Conservation (phyloP, 2,113 vertebrate genomes). For the Bungarus multicinctus region DNA sequence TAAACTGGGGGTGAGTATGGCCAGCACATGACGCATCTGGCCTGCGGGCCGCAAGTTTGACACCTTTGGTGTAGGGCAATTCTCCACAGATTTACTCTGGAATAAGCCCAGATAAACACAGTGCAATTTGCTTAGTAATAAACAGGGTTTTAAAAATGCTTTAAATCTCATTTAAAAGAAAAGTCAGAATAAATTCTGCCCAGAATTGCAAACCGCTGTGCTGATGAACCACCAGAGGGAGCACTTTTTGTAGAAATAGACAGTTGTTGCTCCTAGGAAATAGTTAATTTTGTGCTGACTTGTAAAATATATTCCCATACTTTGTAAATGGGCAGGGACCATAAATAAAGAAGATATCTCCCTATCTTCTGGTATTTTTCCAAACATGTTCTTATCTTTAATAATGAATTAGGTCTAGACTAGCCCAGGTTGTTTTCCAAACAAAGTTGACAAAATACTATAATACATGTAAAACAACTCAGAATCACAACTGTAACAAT, state of each 20-base stretch:
- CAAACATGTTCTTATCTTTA: slow-evolving; percentile 23
- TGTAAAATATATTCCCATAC: not conserved
- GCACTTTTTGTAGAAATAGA: not conserved
- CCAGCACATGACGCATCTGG: too few species aligned
- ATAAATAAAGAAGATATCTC: slow-evolving; percentile 2
- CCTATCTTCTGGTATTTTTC: not conserved
- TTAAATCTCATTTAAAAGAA: slow-evolving; percentile 27
- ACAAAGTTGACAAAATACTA: slow-evolving; percentile 1
- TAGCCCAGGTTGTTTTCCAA: not conserved
- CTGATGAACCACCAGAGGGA: not conserved
- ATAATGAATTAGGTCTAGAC: slow-evolving; percentile 17
- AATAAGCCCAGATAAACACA: slow-evolving; percentile 7
- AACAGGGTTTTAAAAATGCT: not conserved
- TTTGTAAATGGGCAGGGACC: not conserved
- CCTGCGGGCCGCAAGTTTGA: too few species aligned
- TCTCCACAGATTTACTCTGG: not conserved
- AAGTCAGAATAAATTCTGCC: accelerated
- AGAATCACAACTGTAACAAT: not conserved
- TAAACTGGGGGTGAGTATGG: too few species aligned
- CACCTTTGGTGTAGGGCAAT: too few species aligned
- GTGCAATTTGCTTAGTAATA: not conserved
- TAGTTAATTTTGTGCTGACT: not conserved
- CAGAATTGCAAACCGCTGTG: not conserved
- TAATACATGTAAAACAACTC: not conserved
- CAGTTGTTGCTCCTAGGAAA: not conserved